phyloP scores from a whole-genome alignment of 2,888 invertebrate species.

The Autographa pulchrina region DNA sequence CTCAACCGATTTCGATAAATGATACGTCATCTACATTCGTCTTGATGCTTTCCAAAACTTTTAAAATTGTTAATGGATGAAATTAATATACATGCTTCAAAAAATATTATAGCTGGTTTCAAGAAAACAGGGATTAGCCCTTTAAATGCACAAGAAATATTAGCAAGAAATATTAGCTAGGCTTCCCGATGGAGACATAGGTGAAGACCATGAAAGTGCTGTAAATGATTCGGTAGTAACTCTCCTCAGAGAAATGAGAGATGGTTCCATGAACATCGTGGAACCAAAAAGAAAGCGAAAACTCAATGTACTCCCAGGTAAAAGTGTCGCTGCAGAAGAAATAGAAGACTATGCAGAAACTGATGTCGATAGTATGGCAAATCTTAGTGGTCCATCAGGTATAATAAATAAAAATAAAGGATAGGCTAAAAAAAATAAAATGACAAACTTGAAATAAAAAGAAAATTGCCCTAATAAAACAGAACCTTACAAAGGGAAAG shows the following conservation, averaged over 20 bases:
- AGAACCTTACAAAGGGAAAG: too few relatives aligned
- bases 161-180: too few relatives aligned
- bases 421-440: too few relatives aligned
- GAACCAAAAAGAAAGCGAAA: conserved; percentile 45
- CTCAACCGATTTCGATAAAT: too few relatives aligned
- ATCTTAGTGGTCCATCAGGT: too few relatives aligned
- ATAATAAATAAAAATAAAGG: too few relatives aligned
- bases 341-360: too few relatives aligned
- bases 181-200: conserved; percentile 32
- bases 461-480: too few relatives aligned
- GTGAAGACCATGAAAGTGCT: conserved; percentile 22
- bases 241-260: conserved; percentile 38
- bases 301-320: conserved; percentile 43
- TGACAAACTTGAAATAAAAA: too few relatives aligned
- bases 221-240: conserved; percentile 30
- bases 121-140: conserved; percentile 51
- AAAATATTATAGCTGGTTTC: conserved; percentile 51
- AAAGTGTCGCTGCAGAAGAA: conserved; percentile 33
- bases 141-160: conserved; percentile 37
- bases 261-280: conserved; percentile 32
- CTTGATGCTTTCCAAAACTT: conserved; percentile 15
- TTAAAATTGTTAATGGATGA: conserved; percentile 31
- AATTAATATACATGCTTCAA: conserved; percentile 38
- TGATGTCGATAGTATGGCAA: too few relatives aligned
- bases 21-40: too few relatives aligned